Conservation (phyloP, 2,888 invertebrate species). For the Philopedon plagiatum region DNA sequence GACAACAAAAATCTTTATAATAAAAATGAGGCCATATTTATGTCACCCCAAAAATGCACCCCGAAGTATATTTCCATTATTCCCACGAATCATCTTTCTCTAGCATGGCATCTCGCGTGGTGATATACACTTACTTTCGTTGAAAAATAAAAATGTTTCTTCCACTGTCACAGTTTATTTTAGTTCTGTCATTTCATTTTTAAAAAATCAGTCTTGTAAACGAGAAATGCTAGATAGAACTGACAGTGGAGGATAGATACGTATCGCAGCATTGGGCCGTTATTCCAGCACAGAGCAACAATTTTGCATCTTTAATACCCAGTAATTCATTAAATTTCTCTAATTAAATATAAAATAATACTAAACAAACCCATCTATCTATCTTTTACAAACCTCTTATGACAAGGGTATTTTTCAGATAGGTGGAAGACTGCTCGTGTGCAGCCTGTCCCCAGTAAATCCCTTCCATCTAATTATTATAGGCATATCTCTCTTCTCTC, state of each 20-base stretch:
- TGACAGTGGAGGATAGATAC: neutral
- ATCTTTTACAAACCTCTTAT: no score
- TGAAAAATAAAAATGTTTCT: slow-evolving; percentile 32
- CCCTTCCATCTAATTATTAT: no score
- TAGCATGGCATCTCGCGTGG: slow-evolving; percentile 25
- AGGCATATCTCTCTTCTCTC: no score
- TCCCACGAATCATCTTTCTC: slow-evolving; percentile 10
- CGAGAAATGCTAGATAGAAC: neutral
- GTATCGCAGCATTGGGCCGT: no score
- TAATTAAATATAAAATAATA: no score
- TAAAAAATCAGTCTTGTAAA: slow-evolving; percentile 12
- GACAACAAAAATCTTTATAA: neutral
- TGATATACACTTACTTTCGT: slow-evolving; percentile 25
- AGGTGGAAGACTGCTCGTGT: no score
- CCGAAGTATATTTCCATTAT: slow-evolving; percentile 24
- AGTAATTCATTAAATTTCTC: no score
- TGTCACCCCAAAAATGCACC: slow-evolving; percentile 22
- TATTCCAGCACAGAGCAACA: no score
- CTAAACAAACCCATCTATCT: no score
- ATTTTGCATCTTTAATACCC: no score
- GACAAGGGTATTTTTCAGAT: no score
- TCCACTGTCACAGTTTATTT: slow-evolving; percentile 29
- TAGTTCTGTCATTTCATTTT: slow-evolving; percentile 21
- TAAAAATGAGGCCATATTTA: neutral
- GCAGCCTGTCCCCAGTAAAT: no score